Base-by-base conservation (phyloP, 2,888 invertebrate genomes). In the Empis stercorea region DNA sequence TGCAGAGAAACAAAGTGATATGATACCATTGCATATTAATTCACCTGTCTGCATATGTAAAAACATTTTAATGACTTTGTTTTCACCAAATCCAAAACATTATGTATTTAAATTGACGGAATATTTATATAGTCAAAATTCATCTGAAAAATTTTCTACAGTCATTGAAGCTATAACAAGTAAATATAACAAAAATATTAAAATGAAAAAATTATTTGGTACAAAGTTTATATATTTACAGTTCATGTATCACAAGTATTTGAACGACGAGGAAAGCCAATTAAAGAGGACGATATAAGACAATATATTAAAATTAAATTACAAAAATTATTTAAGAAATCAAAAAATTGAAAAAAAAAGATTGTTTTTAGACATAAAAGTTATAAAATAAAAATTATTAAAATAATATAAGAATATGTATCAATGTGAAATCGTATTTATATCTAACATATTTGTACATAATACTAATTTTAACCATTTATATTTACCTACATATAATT, bases 171-270 rank as follows among this genome's bases (percentile, higher is more conserved):
- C 23, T 27, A 27, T 27, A 27, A 27, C 23, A 4, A 27, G 23
- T 27, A 27, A 27, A 7, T 7, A 27, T 27, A 27, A 7, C 9
- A 27, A 7, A n/a, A n/a, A 27, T 27, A 27, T 27, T 7, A 2
- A 27, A 27, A 27, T 20, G 20, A 9, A 27, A 27, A 27, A 27
- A 27, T 27, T 7, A 34, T 34, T 34, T n/a, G n/a, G 4, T 34
- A 34, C 7, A 27, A 27, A 34, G 13, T 34, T 37, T 4, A 30
- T 44, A 27, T 15, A 11, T 50, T 51, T 10, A n/a, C 44, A 55
- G 55, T 45, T 38, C 55, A 55, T 36, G 51, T 55, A 10, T 36
- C 50, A n/a, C 49, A 53, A 45, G 49, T 53, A 2, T 55, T 51
- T 38, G 45, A 42, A 13, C 46, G 52, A 20, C 48, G 45, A 36